Percentiles rank a stretch among this genome's conserved stretches.
Evolutionary conservation across 2,888 invertebrate genomes (phyloP).

Genomic region (Acleris holmiana): DNA sequence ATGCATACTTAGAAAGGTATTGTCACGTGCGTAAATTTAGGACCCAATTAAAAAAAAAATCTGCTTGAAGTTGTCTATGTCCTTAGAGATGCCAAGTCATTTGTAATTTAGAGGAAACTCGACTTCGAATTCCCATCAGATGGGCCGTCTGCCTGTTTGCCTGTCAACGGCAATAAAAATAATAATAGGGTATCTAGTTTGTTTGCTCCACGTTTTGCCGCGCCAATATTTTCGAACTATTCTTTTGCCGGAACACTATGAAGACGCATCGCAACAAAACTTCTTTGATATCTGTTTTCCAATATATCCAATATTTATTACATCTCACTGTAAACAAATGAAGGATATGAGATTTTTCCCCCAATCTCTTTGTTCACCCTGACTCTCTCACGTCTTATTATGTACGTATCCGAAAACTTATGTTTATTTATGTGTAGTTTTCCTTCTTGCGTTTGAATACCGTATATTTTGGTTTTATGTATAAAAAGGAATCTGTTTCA

Average conservation of each 20-base stretch:
- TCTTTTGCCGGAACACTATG: not conserved
- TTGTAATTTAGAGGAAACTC: no score
- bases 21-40: no score
- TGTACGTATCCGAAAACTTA: not conserved
- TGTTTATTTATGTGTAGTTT: constrained; percentile 13
- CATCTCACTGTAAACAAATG: constrained; percentile 37
- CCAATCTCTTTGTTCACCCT: constrained; percentile 15
- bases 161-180: no score
- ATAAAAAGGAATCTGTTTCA: constrained; percentile 1
- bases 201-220: not conserved
- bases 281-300: constrained; percentile 38
- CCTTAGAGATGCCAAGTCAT: no score
- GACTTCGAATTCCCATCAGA: no score
- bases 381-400: constrained; percentile 2
- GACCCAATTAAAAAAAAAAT: no score
- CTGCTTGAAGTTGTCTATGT: no score
- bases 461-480: constrained; percentile 6
- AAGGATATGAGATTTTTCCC: constrained; percentile 27
- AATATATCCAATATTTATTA: constrained; percentile 38
- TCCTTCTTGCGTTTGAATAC: not conserved
- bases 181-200: no score
- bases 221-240: not conserved
- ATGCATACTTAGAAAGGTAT: no score
- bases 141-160: no score
- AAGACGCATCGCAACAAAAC: constrained; percentile 3